Conservation (phyloP, 2,888 invertebrate species). For the Teleiodes luculella region DNA sequence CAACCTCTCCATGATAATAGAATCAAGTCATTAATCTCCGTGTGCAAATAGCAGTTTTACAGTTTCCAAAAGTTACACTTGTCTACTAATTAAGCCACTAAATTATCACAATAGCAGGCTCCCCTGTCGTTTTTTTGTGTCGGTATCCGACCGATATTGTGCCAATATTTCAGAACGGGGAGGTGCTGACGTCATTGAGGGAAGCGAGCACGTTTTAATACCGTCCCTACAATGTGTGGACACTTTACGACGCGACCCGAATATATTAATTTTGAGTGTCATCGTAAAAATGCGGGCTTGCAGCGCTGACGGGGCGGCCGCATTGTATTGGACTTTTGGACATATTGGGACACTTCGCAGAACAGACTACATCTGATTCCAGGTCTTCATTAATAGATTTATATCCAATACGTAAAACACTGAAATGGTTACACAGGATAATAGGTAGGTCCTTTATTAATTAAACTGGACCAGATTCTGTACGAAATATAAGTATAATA, state of each 20-base stretch:
- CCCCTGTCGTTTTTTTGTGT: neutral
- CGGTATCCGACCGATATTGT: constrained; percentile 36
- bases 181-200: constrained; percentile 30
- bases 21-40: too few species aligned
- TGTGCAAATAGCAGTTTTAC: too few species aligned
- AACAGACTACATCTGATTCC: neutral
- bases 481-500: too few species aligned
- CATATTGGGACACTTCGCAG: neutral
- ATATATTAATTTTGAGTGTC: constrained; percentile 15
- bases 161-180: constrained; percentile 43
- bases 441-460: too few species aligned
- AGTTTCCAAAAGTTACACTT: too few species aligned
- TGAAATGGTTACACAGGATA: too few species aligned
- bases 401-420: too few species aligned
- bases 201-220: constrained; percentile 27
- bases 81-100: too few species aligned
- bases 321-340: constrained; percentile 1
- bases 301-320: neutral
- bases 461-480: too few species aligned
- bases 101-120: neutral
- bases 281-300: constrained; percentile 13
- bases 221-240: constrained; percentile 14
- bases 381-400: neutral
- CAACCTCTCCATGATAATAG: too few species aligned
- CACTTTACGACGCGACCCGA: constrained; percentile 19